These are phyloP conservation scores for Aurelia sp. DNA, from an alignment of 30 jellyfish, hydroid and myxozoan genomes.

Conservation along the genomic window DNA sequence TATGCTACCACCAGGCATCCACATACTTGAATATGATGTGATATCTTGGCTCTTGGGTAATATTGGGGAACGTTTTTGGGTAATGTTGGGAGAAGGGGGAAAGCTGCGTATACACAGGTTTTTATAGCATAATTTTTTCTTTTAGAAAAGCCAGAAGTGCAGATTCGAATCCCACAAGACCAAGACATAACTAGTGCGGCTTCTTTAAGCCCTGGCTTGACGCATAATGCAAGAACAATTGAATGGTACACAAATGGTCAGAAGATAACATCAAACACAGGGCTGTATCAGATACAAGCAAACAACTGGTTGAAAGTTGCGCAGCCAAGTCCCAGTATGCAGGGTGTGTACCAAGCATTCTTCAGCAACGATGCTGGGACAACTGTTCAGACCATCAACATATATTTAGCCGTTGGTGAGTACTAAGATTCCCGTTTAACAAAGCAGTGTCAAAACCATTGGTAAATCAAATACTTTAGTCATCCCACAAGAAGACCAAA, in stretches of 20 bases:
- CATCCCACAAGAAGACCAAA: too few species aligned
- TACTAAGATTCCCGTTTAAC: not conserved
- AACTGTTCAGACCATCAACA: constrained; percentile 1
- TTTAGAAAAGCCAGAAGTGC: constrained; percentile 36
- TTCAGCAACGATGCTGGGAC: constrained; percentile 40
- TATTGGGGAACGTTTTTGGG: too few species aligned
- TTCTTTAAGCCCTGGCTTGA: constrained; percentile 8
- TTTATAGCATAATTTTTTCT: not conserved
- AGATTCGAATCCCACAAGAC: constrained; percentile 8
- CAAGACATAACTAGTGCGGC: not conserved
- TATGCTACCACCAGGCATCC: too few species aligned
- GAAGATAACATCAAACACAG: constrained; percentile 23
- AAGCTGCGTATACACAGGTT: too few species aligned
- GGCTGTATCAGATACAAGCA: constrained; percentile 1
- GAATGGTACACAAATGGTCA: constrained; percentile 72
- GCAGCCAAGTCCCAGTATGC: constrained; percentile 36
- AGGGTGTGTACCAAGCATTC: constrained; percentile 54
- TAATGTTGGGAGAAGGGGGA: too few species aligned
- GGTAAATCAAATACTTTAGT: too few species aligned
- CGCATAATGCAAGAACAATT: not conserved
- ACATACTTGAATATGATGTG: too few species aligned
- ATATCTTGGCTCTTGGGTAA: too few species aligned
- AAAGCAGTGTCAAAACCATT: too few species aligned
- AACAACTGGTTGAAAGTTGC: constrained; percentile 5
- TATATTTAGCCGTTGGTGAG: constrained; percentile 19